phyloP scores from a whole-genome alignment of 2,113 vertebrate species.

The Hyperopisus bebe region DNA sequence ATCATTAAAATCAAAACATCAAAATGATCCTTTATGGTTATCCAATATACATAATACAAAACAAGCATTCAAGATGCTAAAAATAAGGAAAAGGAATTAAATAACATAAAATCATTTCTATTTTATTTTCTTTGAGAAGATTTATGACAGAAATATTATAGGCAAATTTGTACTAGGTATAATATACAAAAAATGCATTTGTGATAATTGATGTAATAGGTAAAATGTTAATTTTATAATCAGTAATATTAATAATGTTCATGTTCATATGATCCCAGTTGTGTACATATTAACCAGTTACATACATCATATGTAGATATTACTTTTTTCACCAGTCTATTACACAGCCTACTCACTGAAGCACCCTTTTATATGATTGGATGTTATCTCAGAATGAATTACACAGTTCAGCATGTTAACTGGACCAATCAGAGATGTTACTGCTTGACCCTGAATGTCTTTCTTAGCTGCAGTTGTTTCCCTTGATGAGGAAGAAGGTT shows the following conservation, averaged over 20 bases:
- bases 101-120: background rate
- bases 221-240: background rate
- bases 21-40: background rate
- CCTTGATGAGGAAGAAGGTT: slow-evolving; percentile 58
- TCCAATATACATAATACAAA: background rate
- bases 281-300: background rate
- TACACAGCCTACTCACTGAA: background rate
- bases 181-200: background rate
- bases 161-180: background rate
- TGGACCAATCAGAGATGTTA: background rate
- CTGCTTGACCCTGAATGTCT: background rate
- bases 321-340: background rate
- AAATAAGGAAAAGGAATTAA: background rate
- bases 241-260: background rate
- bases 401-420: background rate
- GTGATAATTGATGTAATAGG: background rate
- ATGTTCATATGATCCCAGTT: background rate
- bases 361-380: background rate
- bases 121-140: background rate
- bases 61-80: background rate
- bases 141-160: background rate
- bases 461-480: slow-evolving; percentile 49
- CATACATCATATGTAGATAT: background rate
- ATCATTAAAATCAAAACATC: background rate
- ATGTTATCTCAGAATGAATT: background rate